Conservation (phyloP, 2,113 vertebrate genomes). For the Talpa occidentalis region DNA sequence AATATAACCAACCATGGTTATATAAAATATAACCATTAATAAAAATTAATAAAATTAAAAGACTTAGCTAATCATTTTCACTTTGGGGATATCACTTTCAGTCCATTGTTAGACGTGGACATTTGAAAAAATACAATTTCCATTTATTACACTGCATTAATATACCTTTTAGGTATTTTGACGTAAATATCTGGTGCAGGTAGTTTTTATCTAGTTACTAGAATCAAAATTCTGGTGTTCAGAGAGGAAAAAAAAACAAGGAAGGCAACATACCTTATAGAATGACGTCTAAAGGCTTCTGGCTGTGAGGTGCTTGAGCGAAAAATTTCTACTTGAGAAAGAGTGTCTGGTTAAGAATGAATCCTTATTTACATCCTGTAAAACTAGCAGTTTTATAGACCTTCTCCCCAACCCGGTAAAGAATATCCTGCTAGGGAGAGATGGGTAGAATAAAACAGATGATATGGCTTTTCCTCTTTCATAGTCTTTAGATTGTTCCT, state of each 20-base stretch:
- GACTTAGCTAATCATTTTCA: neutral
- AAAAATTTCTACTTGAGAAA: neutral
- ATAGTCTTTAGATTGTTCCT: neutral
- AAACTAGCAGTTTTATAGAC: neutral
- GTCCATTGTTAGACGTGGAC: neutral
- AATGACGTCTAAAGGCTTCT: neutral
- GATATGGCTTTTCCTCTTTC: neutral
- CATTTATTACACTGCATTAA: neutral
- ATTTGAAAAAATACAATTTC: constrained; percentile 1
- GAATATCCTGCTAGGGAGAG: neutral
- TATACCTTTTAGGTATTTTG: neutral
- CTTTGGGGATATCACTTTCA: neutral
- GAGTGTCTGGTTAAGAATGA: neutral
- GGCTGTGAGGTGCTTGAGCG: neutral
- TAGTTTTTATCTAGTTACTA: neutral
- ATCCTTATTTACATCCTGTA: neutral
- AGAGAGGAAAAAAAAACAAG: neutral
- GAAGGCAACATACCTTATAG: neutral
- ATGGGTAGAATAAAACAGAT: neutral
- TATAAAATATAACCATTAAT: too few relatives aligned
- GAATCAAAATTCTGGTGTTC: constrained; percentile 11
- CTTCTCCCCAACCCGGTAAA: neutral
- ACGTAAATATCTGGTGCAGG: neutral
- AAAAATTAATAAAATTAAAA: neutral
- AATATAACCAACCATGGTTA: too few relatives aligned